phyloP scores from a whole-genome alignment of 2,113 vertebrate species.

The Phylloscopus trochilus region DNA sequence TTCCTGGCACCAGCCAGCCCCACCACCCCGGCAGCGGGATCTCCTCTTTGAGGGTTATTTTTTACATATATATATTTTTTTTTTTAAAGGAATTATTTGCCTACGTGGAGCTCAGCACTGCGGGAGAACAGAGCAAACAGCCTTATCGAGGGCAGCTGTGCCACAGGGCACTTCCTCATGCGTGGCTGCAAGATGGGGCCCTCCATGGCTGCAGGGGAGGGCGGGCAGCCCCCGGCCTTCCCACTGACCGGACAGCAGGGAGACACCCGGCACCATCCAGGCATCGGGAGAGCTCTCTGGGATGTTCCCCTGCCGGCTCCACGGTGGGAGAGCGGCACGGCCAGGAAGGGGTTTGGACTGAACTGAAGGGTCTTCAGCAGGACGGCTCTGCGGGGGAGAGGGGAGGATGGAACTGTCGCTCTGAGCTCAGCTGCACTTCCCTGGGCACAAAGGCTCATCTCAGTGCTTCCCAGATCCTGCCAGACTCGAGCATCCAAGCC shows the following conservation, averaged over 20 bases:
- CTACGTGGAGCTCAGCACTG: background rate
- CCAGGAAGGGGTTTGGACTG: background rate
- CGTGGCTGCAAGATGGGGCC: background rate
- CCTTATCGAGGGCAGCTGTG: background rate
- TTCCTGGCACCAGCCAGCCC: background rate
- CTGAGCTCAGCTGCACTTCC: background rate
- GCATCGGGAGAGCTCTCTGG: background rate
- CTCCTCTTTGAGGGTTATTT: background rate
- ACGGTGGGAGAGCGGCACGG: accelerated
- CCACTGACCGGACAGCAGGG: background rate
- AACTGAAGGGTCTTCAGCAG: background rate
- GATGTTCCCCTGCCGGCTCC: accelerated
- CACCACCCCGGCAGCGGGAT: background rate
- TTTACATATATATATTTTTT: background rate
- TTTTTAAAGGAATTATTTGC: background rate
- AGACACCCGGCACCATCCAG: accelerated
- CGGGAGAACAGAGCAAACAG: background rate
- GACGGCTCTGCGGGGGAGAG: background rate
- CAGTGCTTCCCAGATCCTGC: background rate
- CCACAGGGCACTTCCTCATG: background rate
- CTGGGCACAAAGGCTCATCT: background rate
- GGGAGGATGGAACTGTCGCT: accelerated
- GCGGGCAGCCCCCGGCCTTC: background rate
- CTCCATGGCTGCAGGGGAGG: background rate
- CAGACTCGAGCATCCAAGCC: background rate